Evolutionary conservation across 2,888 invertebrate species (phyloP).

Genomic region (Agrilus biguttatus): DNA sequence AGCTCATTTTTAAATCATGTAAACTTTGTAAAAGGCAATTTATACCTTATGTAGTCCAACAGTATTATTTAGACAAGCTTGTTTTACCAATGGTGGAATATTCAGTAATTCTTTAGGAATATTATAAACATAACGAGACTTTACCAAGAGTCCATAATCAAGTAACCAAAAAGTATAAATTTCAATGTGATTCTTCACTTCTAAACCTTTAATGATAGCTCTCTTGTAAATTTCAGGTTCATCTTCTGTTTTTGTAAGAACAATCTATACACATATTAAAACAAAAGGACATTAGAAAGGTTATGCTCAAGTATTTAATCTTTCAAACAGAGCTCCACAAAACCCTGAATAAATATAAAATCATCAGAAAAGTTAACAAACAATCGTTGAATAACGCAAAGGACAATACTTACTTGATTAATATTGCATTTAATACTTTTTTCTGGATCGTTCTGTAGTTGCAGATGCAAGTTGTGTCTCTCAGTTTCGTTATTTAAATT

Average conservation of each 20-base stretch:
- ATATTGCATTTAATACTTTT: no score
- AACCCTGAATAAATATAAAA: no score
- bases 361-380: no score
- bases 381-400: no score
- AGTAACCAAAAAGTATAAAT: slow-evolving; percentile 18
- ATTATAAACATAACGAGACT: slow-evolving; percentile 12
- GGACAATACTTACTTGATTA: no score
- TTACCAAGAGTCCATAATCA: slow-evolving; percentile 16
- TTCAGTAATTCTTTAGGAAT: slow-evolving; percentile 11
- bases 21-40: not conserved
- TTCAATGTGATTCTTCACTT: not conserved
- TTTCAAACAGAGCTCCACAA: no score
- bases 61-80: slow-evolving; percentile 18
- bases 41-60: slow-evolving; percentile 15
- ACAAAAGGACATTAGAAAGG: not conserved
- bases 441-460: slow-evolving; percentile 7
- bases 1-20: not conserved
- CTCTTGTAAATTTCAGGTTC: slow-evolving; percentile 2
- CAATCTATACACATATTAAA: not conserved
- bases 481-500: slow-evolving; percentile 7
- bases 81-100: slow-evolving; percentile 12
- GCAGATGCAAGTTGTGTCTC: slow-evolving; percentile 7
- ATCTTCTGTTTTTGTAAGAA: not conserved
- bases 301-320: no score
- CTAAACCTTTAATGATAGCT: slow-evolving; percentile 1